Evolutionary conservation across 2,113 vertebrate genomes (phyloP).

Genomic region (Anser cygnoides): DNA sequence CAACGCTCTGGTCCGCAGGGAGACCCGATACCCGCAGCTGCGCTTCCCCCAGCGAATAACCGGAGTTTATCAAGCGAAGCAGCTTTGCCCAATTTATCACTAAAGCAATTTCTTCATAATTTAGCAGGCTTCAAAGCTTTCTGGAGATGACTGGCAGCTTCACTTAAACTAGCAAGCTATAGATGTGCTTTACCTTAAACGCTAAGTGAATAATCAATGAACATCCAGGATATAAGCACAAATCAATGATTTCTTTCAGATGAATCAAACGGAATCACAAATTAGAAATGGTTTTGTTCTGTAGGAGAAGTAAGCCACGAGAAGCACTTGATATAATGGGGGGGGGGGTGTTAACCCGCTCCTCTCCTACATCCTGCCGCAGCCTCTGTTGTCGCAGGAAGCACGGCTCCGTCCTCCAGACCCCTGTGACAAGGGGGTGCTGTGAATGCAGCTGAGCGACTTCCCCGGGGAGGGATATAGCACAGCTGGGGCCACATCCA

Average conservation of each 20-base stretch:
- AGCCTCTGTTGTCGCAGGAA: background rate
- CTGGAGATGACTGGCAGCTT: constrained; percentile 27
- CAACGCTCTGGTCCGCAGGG: too few species aligned
- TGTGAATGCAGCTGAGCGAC: background rate
- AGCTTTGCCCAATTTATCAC: background rate
- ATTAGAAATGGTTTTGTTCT: constrained; percentile 9
- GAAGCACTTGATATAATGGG: background rate
- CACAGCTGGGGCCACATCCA: background rate
- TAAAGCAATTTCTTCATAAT: background rate
- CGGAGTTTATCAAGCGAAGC: background rate
- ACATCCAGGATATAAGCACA: constrained; percentile 33
- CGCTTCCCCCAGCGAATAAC: fast-evolving
- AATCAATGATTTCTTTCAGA: constrained; percentile 59
- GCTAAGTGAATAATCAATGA: constrained; percentile 62
- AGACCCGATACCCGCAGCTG: background rate
- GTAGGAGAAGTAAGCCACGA: constrained; percentile 5
- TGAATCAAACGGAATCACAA: constrained; percentile 38
- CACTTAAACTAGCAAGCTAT: constrained; percentile 37
- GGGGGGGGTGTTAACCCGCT: background rate
- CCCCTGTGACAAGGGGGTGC: background rate
- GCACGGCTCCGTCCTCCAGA: background rate
- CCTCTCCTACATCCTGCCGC: background rate
- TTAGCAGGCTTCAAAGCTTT: constrained; percentile 3
- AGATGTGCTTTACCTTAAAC: constrained; percentile 31
- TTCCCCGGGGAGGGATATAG: background rate